These are phyloP conservation scores for Palythoa heliodiscus DNA, from an alignment of 92 coral and sea anemone species.

Conservation along the genomic window DNA sequence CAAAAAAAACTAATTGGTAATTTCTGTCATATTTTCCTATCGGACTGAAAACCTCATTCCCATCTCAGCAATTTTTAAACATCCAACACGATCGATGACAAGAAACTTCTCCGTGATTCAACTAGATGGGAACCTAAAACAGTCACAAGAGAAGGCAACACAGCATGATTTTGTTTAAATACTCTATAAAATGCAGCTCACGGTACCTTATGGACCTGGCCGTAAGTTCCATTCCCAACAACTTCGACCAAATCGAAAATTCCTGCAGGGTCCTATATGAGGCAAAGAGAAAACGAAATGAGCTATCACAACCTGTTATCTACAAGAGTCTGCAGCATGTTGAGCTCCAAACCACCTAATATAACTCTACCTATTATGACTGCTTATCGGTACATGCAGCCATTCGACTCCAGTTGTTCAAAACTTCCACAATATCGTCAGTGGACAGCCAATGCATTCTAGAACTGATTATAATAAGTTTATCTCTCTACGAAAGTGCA, in stretches of 20 bases:
- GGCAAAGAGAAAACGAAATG: not conserved
- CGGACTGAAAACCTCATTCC: not conserved
- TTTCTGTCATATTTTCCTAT: not conserved
- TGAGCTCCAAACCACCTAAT: not conserved
- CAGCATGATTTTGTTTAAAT: slow-evolving; percentile 11
- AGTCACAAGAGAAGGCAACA: slow-evolving; percentile 19
- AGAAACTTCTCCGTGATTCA: slow-evolving; percentile 18
- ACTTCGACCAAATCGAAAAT: slow-evolving; percentile 97
- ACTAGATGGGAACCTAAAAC: slow-evolving; percentile 34
- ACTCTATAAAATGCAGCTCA: not conserved
- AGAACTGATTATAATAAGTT: not conserved
- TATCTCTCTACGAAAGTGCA: not conserved
- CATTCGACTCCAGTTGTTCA: no score
- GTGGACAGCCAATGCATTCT: not conserved
- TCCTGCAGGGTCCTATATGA: slow-evolving; percentile 92
- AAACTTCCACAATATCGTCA: slow-evolving; percentile 9
- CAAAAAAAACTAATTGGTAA: not conserved
- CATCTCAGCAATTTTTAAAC: not conserved
- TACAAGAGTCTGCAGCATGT: not conserved
- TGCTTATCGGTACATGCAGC: not conserved
- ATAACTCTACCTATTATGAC: not conserved
- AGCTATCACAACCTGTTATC: not conserved
- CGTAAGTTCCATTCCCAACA: slow-evolving; percentile 98
- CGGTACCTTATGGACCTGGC: slow-evolving; percentile 97
- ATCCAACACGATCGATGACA: not conserved